Evolutionary conservation across 2,113 vertebrate species (phyloP).

Genomic region (Seriola rivoliana): DNA sequence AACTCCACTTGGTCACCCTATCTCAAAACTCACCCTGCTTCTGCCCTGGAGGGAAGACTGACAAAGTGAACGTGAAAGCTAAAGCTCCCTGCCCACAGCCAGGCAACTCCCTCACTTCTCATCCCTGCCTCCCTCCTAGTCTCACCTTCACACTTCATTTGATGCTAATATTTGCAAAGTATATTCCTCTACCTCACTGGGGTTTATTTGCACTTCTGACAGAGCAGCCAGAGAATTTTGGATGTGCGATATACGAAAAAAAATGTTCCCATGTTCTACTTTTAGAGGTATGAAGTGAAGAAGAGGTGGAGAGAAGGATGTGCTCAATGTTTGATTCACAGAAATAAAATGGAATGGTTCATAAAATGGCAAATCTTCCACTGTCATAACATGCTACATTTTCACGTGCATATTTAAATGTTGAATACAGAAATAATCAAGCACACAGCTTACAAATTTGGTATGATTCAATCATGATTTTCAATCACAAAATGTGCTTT

Average conservation of each 20-base stretch:
- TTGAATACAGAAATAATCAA: constrained; percentile 32
- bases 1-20: constrained; percentile 23
- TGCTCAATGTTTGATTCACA: constrained; percentile 18
- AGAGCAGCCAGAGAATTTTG: constrained; percentile 58
- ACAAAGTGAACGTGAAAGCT: constrained; percentile 48
- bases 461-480: constrained; percentile 29
- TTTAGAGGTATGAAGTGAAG: constrained; percentile 45
- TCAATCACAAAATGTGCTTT: constrained; percentile 26
- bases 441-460: constrained; percentile 9
- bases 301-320: constrained; percentile 5
- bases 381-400: constrained; percentile 4
- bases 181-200: constrained; percentile 57
- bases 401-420: constrained; percentile 12
- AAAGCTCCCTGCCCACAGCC: constrained; percentile 23
- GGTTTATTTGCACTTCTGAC: constrained; percentile 75
- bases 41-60: constrained; percentile 29
- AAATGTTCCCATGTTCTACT: constrained; percentile 57
- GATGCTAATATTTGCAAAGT: constrained; percentile 74
- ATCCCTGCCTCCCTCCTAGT: constrained; percentile 15
- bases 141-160: constrained; percentile 74
- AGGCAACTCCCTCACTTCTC: constrained; percentile 6
- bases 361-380: constrained; percentile 11
- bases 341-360: constrained; percentile 21
- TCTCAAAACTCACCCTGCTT: not conserved
- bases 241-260: constrained; percentile 37